A percentile compares a stretch with the other conserved stretches of the same genome.
Conservation (phyloP, 2,888 invertebrate genomes). For the Polyommatus iphigenia region DNA sequence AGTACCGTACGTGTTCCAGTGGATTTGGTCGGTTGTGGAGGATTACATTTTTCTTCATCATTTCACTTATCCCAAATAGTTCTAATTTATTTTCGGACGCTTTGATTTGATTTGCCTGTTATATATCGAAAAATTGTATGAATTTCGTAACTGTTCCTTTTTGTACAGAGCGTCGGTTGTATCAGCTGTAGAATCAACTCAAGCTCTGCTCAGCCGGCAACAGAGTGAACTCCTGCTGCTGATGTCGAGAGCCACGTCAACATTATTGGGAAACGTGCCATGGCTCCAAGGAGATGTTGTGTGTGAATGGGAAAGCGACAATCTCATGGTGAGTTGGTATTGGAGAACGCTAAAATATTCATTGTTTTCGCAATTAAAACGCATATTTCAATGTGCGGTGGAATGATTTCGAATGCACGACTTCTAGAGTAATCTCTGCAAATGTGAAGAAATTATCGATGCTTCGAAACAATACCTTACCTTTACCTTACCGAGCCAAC, state of each 20-base stretch:
- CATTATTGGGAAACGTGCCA: slow-evolving; percentile 65
- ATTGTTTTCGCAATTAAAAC: no score
- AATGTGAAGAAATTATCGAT: neutral
- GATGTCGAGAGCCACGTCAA: slow-evolving; percentile 61
- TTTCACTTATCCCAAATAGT: no score
- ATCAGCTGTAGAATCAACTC: slow-evolving; percentile 57
- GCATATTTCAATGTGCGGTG: no score
- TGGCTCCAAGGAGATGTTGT: slow-evolving; percentile 64
- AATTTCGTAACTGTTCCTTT: neutral
- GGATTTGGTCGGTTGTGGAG: no score
- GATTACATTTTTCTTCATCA: no score
- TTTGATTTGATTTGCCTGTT: no score
- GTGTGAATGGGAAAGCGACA: slow-evolving; percentile 52
- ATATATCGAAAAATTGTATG: neutral
- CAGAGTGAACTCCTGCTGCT: slow-evolving; percentile 55
- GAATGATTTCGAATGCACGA: no score
- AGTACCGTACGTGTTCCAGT: no score
- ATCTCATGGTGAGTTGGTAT: slow-evolving; percentile 52
- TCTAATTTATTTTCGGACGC: no score
- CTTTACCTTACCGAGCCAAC: neutral
- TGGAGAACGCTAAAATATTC: neutral
- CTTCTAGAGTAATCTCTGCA: no score
- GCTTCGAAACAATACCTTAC: neutral
- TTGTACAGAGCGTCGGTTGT: slow-evolving; percentile 57
- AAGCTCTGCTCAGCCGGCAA: slow-evolving; percentile 60